Base-by-base conservation (phyloP, 2,113 vertebrate genomes). In the Podarcis muralis region DNA sequence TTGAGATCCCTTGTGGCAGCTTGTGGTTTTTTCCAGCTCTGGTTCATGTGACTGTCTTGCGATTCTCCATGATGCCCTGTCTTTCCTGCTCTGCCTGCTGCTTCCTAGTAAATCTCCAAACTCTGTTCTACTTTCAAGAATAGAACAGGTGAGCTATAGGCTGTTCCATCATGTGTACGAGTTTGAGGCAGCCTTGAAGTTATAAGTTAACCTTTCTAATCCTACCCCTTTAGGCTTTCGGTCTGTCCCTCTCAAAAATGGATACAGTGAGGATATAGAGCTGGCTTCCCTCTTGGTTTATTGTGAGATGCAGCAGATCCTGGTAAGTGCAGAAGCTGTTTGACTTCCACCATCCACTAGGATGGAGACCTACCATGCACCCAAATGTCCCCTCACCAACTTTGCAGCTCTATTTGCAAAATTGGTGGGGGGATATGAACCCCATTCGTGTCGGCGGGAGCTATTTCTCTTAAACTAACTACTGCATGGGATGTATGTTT, bases 181-280 rank as follows among this genome's bases (percentile, higher is more conserved):
- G 32, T 53, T 43, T 4, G 62, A 57, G 62, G 11, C 43, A 30
- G 62, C 72, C 81, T 69, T 1, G 16, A 37, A 78, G 59, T 22
- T 62, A 16, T 35, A 13, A 53, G 27, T 15, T 68, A 88, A 37
- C 77, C 1, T 84, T 15, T 93, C 4, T 48, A 40, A 84, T 88
- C 2, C 1, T 35, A 23, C 32, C 22, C 1, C 20, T 18, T 2
- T 94, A 99, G 99, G 99, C 66, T 99, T 98, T 89, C 97, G 99
- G 79, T 98, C 98, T 0, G 97, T 99, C 43, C 98, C 98, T 86
- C 96, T 99, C 68, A 99, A 98, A 95, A 99, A 99, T 0, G 98
- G 98, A 75, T 98, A 97, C 83, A 99, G 96, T 72, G 99, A 99
- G 93, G 96, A 97, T 84, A 94, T 99, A 23, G 99, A 99, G 91